phyloP scores from a whole-genome alignment of 1,140 invertebrate genomes.

The Pseudomyrmex dendroicus region DNA sequence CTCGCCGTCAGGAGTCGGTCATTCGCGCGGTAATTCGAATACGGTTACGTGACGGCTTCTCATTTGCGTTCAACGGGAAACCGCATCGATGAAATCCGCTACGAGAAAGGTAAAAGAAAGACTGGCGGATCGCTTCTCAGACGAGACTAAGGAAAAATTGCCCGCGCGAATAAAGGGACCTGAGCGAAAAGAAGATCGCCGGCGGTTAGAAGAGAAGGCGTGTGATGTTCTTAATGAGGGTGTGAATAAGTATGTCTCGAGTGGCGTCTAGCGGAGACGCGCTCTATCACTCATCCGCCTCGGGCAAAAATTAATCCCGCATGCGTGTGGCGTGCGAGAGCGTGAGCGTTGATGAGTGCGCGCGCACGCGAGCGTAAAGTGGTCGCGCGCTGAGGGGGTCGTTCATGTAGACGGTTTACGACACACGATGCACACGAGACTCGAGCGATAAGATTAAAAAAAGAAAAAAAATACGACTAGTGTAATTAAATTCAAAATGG shows the following conservation, averaged over 20 bases:
- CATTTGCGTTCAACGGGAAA: conserved; percentile 11
- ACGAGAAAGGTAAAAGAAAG: conserved; percentile 38
- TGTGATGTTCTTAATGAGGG: conserved; percentile 75
- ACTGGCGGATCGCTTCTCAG: conserved; percentile 59
- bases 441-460: background rate
- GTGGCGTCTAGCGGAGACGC: conserved; percentile 74
- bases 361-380: background rate
- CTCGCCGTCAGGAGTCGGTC: background rate
- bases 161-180: background rate
- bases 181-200: conserved; percentile 50
- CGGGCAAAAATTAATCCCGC: conserved; percentile 75
- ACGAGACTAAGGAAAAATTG: conserved; percentile 67
- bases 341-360: background rate
- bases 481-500: no score
- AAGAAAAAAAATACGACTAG: background rate
- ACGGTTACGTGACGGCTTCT: conserved; percentile 32
- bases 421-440: background rate
- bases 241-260: conserved; percentile 81
- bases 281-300: conserved; percentile 64
- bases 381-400: background rate
- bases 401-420: background rate
- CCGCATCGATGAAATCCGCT: conserved; percentile 30
- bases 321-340: conserved; percentile 46
- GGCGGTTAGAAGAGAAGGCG: conserved; percentile 55
- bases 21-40: background rate